A percentile compares a stretch with the other conserved stretches of the same genome.
Conservation (phyloP, 2,888 invertebrate genomes). For the Mycalesis mineus region DNA sequence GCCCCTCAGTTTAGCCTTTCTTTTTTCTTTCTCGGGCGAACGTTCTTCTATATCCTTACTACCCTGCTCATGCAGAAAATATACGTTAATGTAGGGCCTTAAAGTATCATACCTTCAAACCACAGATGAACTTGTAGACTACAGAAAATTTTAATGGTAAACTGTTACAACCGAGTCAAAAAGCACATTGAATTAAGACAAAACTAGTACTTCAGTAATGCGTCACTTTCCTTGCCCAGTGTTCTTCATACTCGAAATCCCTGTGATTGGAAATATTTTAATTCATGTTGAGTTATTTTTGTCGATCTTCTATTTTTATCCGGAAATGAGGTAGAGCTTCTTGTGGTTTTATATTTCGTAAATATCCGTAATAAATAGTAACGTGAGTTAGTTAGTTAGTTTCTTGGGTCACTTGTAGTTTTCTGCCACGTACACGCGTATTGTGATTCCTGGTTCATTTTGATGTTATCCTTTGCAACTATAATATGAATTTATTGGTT, state of each 20-base stretch:
- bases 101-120: slow-evolving; percentile 10
- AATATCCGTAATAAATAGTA: too few relatives aligned
- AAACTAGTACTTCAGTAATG: slow-evolving; percentile 11
- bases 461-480: not conserved
- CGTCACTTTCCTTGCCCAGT: not conserved
- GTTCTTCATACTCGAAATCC: not conserved
- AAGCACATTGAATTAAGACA: slow-evolving; percentile 53
- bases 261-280: not conserved
- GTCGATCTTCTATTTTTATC: too few relatives aligned
- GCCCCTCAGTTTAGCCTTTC: slow-evolving; percentile 79
- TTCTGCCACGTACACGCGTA: too few relatives aligned
- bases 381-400: too few relatives aligned
- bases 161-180: slow-evolving; percentile 42
- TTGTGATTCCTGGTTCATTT: not conserved
- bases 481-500: not conserved
- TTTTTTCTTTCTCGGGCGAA: slow-evolving; percentile 85
- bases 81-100: slow-evolving; percentile 25
- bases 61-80: slow-evolving; percentile 70
- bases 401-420: too few relatives aligned
- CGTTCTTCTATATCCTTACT: slow-evolving; percentile 79
- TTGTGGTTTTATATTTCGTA: too few relatives aligned
- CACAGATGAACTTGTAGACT: not conserved
- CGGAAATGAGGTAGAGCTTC: too few relatives aligned
- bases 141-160: not conserved
- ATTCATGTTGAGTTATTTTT: too few relatives aligned